These are phyloP conservation scores for Dendrolimus pini DNA, from an alignment of 2,888 invertebrate species.

Conservation along the genomic window DNA sequence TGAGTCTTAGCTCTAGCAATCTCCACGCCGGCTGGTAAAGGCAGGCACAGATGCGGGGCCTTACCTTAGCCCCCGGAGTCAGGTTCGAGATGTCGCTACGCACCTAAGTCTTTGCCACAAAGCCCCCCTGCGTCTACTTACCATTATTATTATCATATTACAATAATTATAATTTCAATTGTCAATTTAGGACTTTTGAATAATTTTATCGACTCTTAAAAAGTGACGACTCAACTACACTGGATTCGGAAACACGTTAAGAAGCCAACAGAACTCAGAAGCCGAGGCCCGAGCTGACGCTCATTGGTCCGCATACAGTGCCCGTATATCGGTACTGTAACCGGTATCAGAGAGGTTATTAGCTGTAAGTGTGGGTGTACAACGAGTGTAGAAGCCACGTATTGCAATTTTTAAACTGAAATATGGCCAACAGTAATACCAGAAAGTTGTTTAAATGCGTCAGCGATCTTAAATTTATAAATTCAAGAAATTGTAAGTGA, in stretches of 20 bases:
- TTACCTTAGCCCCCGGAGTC: no score
- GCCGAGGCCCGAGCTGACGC: no score
- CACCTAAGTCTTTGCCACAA: no score
- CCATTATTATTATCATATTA: no score
- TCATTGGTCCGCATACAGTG: neutral
- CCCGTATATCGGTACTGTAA: neutral
- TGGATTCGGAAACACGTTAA: neutral
- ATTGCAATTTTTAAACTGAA: slow-evolving; percentile 9
- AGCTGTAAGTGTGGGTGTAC: slow-evolving; percentile 15
- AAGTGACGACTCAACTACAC: neutral
- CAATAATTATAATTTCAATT: no score
- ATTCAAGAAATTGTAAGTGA: slow-evolving; percentile 56
- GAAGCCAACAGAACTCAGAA: neutral
- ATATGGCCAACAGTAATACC: slow-evolving; percentile 49
- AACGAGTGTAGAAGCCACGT: slow-evolving; percentile 21
- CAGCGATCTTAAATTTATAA: slow-evolving; percentile 32
- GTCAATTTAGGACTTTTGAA: neutral
- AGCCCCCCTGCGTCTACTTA: no score
- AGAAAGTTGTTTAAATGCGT: slow-evolving; percentile 51
- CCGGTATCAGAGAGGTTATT: slow-evolving; percentile 8
- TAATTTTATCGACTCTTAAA: neutral
- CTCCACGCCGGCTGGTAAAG: no score
- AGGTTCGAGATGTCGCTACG: no score
- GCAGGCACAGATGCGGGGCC: no score
- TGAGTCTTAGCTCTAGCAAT: no score